Base-by-base conservation (phyloP, 2,797 vertebrate species). In the Myotis daubentonii region DNA sequence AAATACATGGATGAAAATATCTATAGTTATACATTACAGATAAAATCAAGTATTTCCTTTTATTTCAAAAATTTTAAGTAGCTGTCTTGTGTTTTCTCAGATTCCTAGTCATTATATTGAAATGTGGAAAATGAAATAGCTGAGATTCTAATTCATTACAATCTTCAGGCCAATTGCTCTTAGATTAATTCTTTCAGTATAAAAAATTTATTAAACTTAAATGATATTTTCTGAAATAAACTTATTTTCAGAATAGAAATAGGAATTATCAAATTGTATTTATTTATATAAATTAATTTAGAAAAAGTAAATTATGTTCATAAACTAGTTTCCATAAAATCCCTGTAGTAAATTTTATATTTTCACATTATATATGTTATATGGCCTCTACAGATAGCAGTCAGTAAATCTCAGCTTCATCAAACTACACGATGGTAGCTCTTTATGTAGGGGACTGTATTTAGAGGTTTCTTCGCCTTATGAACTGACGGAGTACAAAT, bases 401-500 rank as follows among this genome's bases (percentile, higher is more conserved):
- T 71, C 82, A 91, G 79, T 86, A 38, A 96, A 87, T 87, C 2
- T 62, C 17, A 87, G 53, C 30, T 75, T 70, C 16, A 65, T 86
- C 76, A 91, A 71, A 86, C 49, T 68, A 71, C 20, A 74, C 3
- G 2, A 65, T 83, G 66, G 28, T 33, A 94, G 62, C 86, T 95
- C 11, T 92, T 85, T 65, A 70, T 41, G 5, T 53, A 87, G 33
- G n/a, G 28, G 30, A 93, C 38, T 94, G 55, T 88, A 95, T 92
- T 95, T 94, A 96, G 87, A 97, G 85, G 83, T 88, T 82, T 83
- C 16, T 95, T 92, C 89, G 55, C 72, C 85, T 95, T 87, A 12
- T 93, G 92, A 94, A 94, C 70, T 89, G 33, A 90, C 41, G 68
- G 76, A 81, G 57, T 65, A 71, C 36, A 93, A 92, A 74, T 60